These are phyloP conservation scores for Chrysolina oricalcia DNA, from an alignment of 2,888 invertebrate genomes.

Conservation along the genomic window DNA sequence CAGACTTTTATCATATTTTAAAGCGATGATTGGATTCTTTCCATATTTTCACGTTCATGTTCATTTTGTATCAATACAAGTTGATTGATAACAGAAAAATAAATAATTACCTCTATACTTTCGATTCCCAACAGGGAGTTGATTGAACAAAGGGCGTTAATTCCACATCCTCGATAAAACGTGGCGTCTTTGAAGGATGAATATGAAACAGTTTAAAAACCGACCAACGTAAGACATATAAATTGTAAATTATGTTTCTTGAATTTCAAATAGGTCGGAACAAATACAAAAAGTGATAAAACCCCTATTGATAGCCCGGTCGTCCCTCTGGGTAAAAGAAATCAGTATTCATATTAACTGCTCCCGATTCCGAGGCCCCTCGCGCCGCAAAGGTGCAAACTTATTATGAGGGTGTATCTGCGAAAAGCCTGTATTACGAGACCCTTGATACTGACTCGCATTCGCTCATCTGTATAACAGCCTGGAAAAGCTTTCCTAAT, in stretches of 20 bases:
- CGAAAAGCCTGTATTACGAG: slow-evolving; percentile 68
- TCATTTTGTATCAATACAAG: background rate
- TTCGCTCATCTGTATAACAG: slow-evolving; percentile 67
- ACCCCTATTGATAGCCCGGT: slow-evolving; percentile 62
- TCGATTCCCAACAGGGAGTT: background rate
- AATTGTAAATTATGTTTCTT: slow-evolving; percentile 57
- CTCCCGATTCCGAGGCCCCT: slow-evolving; percentile 64
- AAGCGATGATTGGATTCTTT: too few species aligned
- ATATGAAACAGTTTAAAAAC: slow-evolving; percentile 47
- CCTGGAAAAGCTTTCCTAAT: slow-evolving; percentile 33
- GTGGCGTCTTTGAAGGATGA: slow-evolving; percentile 17
- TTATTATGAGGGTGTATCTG: slow-evolving; percentile 70
- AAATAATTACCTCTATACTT: slow-evolving; percentile 7
- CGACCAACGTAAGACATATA: slow-evolving; percentile 54
- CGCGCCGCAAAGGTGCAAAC: slow-evolving; percentile 69
- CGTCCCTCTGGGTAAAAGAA: slow-evolving; percentile 54
- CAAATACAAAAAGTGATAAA: slow-evolving; percentile 64
- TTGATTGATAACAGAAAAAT: background rate
- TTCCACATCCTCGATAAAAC: slow-evolving; percentile 16
- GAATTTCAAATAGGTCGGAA: slow-evolving; percentile 57
- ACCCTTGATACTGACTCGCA: slow-evolving; percentile 67
- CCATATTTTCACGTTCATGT: too few species aligned
- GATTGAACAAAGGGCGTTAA: slow-evolving; percentile 21
- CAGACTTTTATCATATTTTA: too few species aligned
- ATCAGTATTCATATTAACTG: slow-evolving; percentile 70